Percentiles rank a stretch among this genome's conserved stretches.
Conservation (phyloP, 1,140 invertebrate genomes). For the Camponotus pennsylvanicus region DNA sequence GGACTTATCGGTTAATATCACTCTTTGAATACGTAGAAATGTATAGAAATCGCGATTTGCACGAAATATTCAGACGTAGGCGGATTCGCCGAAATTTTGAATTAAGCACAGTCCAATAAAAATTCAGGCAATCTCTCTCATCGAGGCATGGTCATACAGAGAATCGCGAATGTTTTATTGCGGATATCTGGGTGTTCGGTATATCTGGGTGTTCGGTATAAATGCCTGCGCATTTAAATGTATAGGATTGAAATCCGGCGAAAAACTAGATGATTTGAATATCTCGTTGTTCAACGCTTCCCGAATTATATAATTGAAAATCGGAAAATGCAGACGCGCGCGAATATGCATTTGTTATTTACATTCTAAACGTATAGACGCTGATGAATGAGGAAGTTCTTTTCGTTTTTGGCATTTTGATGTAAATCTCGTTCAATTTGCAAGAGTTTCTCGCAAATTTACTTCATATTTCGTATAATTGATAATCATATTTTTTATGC, state of each 20-base stretch:
- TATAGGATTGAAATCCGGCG: slow-evolving; percentile 11
- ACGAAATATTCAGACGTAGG: background rate
- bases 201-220: background rate
- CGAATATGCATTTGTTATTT: slow-evolving; percentile 35
- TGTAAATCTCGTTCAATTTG: slow-evolving; percentile 25
- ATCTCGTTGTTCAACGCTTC: slow-evolving; percentile 8
- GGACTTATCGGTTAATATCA: background rate
- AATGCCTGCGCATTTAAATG: slow-evolving; percentile 24
- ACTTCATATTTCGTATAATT: slow-evolving; percentile 30
- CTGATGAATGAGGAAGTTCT: background rate
- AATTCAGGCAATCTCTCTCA: background rate
- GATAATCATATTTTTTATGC: background rate
- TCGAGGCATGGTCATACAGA: background rate
- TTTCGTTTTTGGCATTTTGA: background rate
- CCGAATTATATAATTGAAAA: slow-evolving; percentile 19
- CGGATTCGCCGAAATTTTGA: background rate
- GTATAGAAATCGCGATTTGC: background rate
- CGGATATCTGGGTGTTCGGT: background rate
- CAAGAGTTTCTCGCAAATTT: slow-evolving; percentile 22
- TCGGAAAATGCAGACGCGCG: slow-evolving; percentile 8
- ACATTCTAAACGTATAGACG: background rate
- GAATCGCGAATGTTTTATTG: slow-evolving; percentile 19
- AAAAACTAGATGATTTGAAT: slow-evolving; percentile 22
- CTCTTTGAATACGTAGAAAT: slow-evolving; percentile 12
- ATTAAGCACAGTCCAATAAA: slow-evolving; percentile 7